Evolutionary conservation across 1,140 invertebrate species (phyloP), one percentile per base, ranked within the genome.

Genomic region (Coptotermes formosanus): DNA sequence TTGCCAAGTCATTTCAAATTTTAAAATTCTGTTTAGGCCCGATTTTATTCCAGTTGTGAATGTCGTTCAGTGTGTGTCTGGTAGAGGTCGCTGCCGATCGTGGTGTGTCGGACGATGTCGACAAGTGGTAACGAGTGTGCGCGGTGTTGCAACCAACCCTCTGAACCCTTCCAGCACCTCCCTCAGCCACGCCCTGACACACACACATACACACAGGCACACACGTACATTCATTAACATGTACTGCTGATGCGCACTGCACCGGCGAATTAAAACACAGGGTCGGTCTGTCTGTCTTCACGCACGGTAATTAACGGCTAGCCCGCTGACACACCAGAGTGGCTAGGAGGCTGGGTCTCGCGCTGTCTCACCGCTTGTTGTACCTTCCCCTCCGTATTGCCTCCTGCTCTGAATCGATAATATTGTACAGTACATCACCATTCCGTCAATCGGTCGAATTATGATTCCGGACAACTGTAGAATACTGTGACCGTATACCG

Each of bases 91-190:
- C 9, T 75, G 64, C 0, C 64, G 64, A 16, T 75, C 64, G 64
- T 30, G 25, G 12, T 14, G 1, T 3, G 64, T 75, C 64, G 64
- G 64, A 75, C n/a, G 25, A 9, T 8, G 64, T 30, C 64, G 64
- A n/a, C 25, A n/a, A 25, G 0, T 14, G 3, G n/a, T 25, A 25
- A n/a, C 64, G 64, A 75, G 64, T 14, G 64, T 75, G 64, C 64
- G 64, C 64, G 9, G 64, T 75, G 14, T 25, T 7, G 8, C 25
- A 55, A 75, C 64, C 64, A 75, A 75, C 64, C 64, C 64, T 75
- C 64, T 75, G 25, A 75, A 75, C 64, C 64, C 64, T 75, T 75
- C 64, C 64, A 75, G 64, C 64, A 75, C 64, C 64, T 75, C 64
- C 64, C 64, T 30, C 64, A 75, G 64, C 64, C 64, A n/a, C 64